Base-by-base conservation (phyloP, 1,140 invertebrate species). In the Lasioglossum albipes region DNA sequence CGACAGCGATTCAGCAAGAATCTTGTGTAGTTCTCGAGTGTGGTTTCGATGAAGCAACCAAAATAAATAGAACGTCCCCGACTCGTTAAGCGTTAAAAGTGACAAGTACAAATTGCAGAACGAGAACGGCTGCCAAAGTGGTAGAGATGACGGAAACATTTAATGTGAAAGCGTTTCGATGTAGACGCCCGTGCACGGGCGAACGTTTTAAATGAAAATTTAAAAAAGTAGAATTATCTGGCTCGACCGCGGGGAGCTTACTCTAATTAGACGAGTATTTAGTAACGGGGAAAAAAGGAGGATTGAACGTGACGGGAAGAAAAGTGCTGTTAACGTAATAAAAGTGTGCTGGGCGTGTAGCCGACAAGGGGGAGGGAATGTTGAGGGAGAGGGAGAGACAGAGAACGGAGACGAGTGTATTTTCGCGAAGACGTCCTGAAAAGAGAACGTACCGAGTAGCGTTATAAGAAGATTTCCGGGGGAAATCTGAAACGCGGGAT, bases 391-490 rank as follows among this genome's bases (percentile, higher is more conserved):
- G 2, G 0, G 10, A 13, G 45, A 10, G 45, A 3, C 2, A 13
- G 45, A 10, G 13, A 62, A 20, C 20, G 6, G 5, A 5, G 27
- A 12, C 70, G 20, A 45, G 62, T 79, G 70, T 66, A 59, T 36
- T 57, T n/a, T 18, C 16, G 12, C n/a, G 73, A 42, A 42, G 73
- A 79, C 18, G 70, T 70, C n/a, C 49, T n/a, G 77, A 59, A 66
- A 74, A 74, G 70, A 49, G 42, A 79, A 74, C 61, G 77, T 79
- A 73, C 65, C 61, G 64, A 79, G 76, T 65, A 49, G 22, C 52
- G 77, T 16, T 36, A 49, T 74, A 74, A 74, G 70, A 79, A 74
- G 71, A 79, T 79, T 79, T 79, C 27, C 12, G 18, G 36, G 45
- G 27, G 31, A 71, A 71, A 41, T 59, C 52, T 41, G 41, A 72